Conservation (phyloP, 1,140 invertebrate genomes). For the Neodiprion pinetum region DNA sequence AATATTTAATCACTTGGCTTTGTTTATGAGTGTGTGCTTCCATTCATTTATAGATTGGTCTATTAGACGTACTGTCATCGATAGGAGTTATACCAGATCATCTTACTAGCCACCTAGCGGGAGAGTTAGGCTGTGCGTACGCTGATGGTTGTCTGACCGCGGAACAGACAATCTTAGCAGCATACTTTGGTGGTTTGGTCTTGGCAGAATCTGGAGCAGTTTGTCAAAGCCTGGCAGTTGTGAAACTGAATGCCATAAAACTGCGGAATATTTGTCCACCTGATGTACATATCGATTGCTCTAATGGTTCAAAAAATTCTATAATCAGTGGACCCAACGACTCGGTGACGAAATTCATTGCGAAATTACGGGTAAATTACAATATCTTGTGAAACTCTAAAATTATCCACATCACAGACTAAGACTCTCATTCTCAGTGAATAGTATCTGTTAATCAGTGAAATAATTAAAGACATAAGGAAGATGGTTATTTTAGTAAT, state of each 20-base stretch:
- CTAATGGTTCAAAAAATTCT: slow-evolving; percentile 72
- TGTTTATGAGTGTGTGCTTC: background rate
- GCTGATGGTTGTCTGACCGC: slow-evolving; percentile 82
- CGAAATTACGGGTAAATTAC: slow-evolving; percentile 55
- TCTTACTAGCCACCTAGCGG: slow-evolving; percentile 83
- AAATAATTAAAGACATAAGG: background rate
- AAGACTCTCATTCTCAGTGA: too few species aligned
- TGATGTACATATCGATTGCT: slow-evolving; percentile 74
- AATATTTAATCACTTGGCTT: background rate
- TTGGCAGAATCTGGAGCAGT: slow-evolving; percentile 81
- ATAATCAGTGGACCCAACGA: slow-evolving; percentile 75
- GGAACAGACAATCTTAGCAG: slow-evolving; percentile 79
- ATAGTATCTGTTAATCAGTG: background rate
- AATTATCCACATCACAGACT: too few species aligned
- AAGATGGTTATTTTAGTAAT: background rate
- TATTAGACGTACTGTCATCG: slow-evolving; percentile 74
- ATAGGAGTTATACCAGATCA: slow-evolving; percentile 75
- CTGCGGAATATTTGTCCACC: slow-evolving; percentile 60
- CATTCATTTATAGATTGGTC: slow-evolving; percentile 65
- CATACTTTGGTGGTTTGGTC: slow-evolving; percentile 85
- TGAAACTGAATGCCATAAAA: slow-evolving; percentile 71
- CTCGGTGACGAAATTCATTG: slow-evolving; percentile 52
- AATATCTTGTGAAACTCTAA: background rate
- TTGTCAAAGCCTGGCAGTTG: slow-evolving; percentile 84
- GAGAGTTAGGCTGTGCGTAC: slow-evolving; percentile 83